Conservation (phyloP, 1,140 invertebrate species). For the Orchesella cincta region DNA sequence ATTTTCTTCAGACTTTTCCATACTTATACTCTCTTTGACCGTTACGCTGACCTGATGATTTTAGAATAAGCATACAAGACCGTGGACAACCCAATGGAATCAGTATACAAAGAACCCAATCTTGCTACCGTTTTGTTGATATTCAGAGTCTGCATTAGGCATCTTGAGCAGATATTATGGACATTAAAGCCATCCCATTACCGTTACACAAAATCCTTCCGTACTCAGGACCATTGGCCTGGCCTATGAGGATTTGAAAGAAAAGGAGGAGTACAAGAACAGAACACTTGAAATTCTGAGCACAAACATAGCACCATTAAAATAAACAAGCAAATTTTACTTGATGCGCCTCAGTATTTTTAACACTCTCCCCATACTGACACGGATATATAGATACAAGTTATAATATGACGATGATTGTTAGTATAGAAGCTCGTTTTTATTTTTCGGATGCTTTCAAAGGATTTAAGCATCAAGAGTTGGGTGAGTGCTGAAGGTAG, state of each 20-base stretch:
- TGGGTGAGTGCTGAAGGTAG: too few species aligned
- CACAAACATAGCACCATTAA: neutral
- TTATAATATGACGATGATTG: neutral
- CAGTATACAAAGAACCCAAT: too few species aligned
- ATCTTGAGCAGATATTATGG: neutral
- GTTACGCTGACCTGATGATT: neutral
- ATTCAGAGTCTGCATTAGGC: too few species aligned
- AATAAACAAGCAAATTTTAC: constrained; percentile 17
- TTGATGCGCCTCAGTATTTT: neutral
- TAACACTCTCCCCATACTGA: neutral
- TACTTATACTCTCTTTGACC: constrained; percentile 18
- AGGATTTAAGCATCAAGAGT: neutral
- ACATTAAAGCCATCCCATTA: neutral
- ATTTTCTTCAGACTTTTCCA: constrained; percentile 15
- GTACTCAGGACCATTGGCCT: neutral
- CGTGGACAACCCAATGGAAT: neutral
- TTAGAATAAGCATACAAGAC: neutral
- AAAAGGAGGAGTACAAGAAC: neutral
- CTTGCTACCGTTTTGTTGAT: too few species aligned
- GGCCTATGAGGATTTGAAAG: neutral
- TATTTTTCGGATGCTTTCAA: constrained; percentile 7
- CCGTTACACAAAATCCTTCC: neutral
- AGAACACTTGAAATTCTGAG: neutral
- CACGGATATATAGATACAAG: neutral
- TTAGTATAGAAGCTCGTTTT: neutral